These are phyloP conservation scores for Acanthopagrus latus DNA, from an alignment of 2,797 vertebrate genomes.

Conservation along the genomic window DNA sequence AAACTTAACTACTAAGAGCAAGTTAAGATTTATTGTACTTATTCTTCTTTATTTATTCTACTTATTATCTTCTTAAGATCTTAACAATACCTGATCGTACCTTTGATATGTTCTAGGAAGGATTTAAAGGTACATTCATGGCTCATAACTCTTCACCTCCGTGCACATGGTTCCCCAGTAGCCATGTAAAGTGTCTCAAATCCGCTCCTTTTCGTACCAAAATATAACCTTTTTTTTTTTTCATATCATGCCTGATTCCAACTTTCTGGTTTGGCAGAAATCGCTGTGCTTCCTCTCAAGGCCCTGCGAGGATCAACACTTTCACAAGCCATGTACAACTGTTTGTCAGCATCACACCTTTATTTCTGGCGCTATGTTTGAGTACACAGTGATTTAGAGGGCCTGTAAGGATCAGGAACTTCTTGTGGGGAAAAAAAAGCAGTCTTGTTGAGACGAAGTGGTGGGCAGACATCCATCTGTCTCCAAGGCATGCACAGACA, in stretches of 20 bases:
- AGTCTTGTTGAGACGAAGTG: slow-evolving; percentile 4
- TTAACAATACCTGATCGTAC: too few species aligned
- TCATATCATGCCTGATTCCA: background rate
- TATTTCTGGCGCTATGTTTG: background rate
- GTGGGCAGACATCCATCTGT: slow-evolving; percentile 13
- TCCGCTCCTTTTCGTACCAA: too few species aligned
- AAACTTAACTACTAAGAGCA: background rate
- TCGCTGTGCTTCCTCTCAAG: background rate
- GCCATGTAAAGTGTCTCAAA: too few species aligned
- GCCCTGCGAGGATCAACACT: background rate
- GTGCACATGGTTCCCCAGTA: background rate
- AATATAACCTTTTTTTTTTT: background rate
- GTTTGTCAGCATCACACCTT: background rate
- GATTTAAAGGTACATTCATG: too few species aligned
- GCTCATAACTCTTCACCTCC: too few species aligned
- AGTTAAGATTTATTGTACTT: background rate
- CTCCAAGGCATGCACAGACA: slow-evolving; percentile 24
- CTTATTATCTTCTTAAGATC: too few species aligned
- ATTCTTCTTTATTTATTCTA: too few species aligned
- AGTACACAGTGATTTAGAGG: background rate
- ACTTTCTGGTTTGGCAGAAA: background rate
- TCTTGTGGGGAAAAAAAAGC: background rate
- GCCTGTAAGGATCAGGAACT: background rate
- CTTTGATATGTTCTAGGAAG: too few species aligned
- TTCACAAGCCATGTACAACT: background rate